Evolutionary conservation across 1,140 invertebrate species (phyloP).

Genomic region (Trichonephila inaurata): DNA sequence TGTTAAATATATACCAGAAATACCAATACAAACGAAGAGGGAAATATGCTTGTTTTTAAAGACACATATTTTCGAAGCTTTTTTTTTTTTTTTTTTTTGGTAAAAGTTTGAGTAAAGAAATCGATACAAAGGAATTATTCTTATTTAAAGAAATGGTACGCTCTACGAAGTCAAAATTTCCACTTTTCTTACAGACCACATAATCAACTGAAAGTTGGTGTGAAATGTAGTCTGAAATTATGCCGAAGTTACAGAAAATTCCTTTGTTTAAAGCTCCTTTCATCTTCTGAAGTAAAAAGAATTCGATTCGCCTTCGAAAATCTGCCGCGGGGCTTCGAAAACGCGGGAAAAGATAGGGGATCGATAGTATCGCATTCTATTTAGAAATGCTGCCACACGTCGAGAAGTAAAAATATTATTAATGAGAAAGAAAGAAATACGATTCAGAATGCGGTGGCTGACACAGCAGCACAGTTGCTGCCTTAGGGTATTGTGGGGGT

Average conservation of each 20-base stretch:
- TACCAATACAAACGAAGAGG: not conserved
- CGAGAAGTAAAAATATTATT: constrained; percentile 52
- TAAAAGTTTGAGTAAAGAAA: not conserved
- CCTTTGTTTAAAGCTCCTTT: constrained; percentile 14
- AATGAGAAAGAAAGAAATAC: constrained; percentile 52
- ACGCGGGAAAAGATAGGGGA: constrained; percentile 7
- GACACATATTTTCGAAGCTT: not conserved
- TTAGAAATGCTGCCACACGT: constrained; percentile 33
- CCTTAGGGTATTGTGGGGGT: constrained; percentile 32
- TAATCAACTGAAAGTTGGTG: not conserved
- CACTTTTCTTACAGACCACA: not conserved
- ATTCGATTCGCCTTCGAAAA: not conserved
- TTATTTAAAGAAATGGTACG: not conserved
- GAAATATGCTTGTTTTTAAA: not conserved
- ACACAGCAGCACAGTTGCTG: not conserved
- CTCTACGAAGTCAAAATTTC: not conserved
- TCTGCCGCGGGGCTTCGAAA: constrained; percentile 20
- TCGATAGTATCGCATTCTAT: constrained; percentile 34
- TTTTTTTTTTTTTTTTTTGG: not conserved
- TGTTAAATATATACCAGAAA: not conserved
- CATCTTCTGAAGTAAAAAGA: constrained; percentile 16
- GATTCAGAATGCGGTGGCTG: constrained; percentile 45
- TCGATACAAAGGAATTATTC: not conserved
- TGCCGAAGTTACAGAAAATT: constrained; percentile 1
- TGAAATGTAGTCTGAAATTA: constrained; percentile 12